Evolutionary conservation across 2,888 invertebrate species (phyloP).

Genomic region (Mythimna loreyi): DNA sequence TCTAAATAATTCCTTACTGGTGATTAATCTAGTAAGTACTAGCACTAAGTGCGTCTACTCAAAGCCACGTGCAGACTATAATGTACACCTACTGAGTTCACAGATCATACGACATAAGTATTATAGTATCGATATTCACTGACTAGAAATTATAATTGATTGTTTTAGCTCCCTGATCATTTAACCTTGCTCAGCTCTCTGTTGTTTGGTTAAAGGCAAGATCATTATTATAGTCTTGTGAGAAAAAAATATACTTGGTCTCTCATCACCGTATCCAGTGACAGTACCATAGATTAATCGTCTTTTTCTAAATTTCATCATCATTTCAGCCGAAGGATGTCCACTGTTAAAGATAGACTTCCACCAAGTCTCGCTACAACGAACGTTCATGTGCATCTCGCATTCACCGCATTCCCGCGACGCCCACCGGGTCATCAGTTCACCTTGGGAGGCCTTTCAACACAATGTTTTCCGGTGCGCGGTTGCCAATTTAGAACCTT

Average conservation of each 20-base stretch:
- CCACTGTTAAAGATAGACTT: too few relatives aligned
- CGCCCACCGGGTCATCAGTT: too few relatives aligned
- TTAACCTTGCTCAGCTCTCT: slow-evolving; percentile 11
- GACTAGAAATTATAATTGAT: slow-evolving; percentile 45
- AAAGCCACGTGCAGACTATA: slow-evolving; percentile 59
- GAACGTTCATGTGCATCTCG: too few relatives aligned
- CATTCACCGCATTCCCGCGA: too few relatives aligned
- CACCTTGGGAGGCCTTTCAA: too few relatives aligned
- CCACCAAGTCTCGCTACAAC: too few relatives aligned
- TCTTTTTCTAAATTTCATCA: too few relatives aligned
- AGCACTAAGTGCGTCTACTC: slow-evolving; percentile 26
- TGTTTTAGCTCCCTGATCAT: slow-evolving; percentile 6
- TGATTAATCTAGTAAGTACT: slow-evolving; percentile 60
- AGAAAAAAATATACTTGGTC: neutral
- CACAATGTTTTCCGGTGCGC: too few relatives aligned
- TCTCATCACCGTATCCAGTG: neutral
- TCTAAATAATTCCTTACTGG: slow-evolving; percentile 38
- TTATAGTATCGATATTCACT: slow-evolving; percentile 6
- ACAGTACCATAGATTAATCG: too few relatives aligned
- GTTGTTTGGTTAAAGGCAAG: neutral
- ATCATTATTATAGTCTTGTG: neutral
- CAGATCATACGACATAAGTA: slow-evolving; percentile 51
- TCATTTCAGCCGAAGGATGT: too few relatives aligned
- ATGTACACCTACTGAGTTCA: slow-evolving; percentile 55
- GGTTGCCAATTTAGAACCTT: too few relatives aligned